These are phyloP conservation scores for Turnix velox DNA, from an alignment of 2,113 vertebrate genomes.

Conservation along the genomic window DNA sequence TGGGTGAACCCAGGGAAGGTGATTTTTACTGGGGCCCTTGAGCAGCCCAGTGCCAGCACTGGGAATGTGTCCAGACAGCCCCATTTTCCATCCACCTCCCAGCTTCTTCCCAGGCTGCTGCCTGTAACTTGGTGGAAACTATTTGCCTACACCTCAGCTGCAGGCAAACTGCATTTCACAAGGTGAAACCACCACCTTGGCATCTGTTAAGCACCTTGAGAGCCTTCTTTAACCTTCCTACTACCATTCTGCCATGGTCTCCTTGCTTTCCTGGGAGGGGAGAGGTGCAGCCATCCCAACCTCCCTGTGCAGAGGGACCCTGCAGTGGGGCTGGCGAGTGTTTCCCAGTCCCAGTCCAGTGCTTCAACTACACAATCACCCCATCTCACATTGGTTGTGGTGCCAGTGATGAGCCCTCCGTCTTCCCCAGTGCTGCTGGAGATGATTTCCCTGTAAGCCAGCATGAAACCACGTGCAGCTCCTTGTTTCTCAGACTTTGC, in stretches of 20 bases:
- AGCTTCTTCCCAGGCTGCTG: background rate
- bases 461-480: background rate
- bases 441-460: background rate
- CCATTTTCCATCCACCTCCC: background rate
- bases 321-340: accelerated
- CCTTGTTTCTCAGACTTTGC: background rate
- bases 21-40: background rate
- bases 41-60: background rate
- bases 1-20: background rate
- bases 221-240: background rate
- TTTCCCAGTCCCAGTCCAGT: background rate
- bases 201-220: background rate
- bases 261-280: background rate
- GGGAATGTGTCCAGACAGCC: background rate
- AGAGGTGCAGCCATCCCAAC: background rate
- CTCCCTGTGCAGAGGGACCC: background rate
- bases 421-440: background rate
- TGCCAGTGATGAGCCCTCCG: accelerated
- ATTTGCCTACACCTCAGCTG: background rate
- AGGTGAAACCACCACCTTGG: background rate
- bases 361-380: background rate
- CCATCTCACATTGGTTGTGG: background rate
- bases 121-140: background rate
- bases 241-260: accelerated
- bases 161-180: background rate